These are phyloP conservation scores for Amphipoea oculea DNA, from an alignment of 2,888 invertebrate genomes.

Conservation along the genomic window DNA sequence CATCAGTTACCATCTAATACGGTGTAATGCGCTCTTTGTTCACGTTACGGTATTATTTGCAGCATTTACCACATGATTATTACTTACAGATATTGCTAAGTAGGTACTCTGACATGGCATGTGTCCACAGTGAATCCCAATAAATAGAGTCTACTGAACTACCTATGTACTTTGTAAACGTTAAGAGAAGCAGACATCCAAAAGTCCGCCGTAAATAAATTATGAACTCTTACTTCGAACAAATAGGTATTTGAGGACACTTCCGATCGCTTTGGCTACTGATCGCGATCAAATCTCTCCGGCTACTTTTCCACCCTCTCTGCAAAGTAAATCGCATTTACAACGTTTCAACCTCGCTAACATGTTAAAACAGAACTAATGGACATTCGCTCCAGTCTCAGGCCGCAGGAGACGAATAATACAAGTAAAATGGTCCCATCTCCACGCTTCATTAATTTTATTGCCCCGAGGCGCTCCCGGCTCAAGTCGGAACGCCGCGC, in stretches of 20 bases:
- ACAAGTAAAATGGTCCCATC: slow-evolving; percentile 91
- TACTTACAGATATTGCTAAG: slow-evolving; percentile 33
- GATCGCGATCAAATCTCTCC: slow-evolving; percentile 85
- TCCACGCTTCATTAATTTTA: slow-evolving; percentile 91
- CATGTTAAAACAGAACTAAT: slow-evolving; percentile 91
- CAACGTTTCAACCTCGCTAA: slow-evolving; percentile 91
- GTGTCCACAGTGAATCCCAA: not conserved
- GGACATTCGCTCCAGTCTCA: slow-evolving; percentile 90
- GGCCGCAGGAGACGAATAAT: slow-evolving; percentile 90
- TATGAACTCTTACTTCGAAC: slow-evolving; percentile 56
- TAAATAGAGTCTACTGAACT: slow-evolving; percentile 2
- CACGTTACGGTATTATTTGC: slow-evolving; percentile 54
- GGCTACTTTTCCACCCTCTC: slow-evolving; percentile 89
- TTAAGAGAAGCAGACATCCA: slow-evolving; percentile 15
- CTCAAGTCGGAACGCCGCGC: slow-evolving; percentile 83
- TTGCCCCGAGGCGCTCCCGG: slow-evolving; percentile 89
- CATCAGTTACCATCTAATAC: slow-evolving; percentile 84
- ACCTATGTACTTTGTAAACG: slow-evolving; percentile 7
- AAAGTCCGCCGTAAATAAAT: slow-evolving; percentile 57
- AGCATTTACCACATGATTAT: slow-evolving; percentile 44
- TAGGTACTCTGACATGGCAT: slow-evolving; percentile 13
- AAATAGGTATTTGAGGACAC: slow-evolving; percentile 76
- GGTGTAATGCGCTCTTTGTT: slow-evolving; percentile 83
- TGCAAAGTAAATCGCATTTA: slow-evolving; percentile 90
- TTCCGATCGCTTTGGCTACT: slow-evolving; percentile 83